phyloP scores from a whole-genome alignment of 2,888 invertebrate genomes.

The Acronicta psi region DNA sequence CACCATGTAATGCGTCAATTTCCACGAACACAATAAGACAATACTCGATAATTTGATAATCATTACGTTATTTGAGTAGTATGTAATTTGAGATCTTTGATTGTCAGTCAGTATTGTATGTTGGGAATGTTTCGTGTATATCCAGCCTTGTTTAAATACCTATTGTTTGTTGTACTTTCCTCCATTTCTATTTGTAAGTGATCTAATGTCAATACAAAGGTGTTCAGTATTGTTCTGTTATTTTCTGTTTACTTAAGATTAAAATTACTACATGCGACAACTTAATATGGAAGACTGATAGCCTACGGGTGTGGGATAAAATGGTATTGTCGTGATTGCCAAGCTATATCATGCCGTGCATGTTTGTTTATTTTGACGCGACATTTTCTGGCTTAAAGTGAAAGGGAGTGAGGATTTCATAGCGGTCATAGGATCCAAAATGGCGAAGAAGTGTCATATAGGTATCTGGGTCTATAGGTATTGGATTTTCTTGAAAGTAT shows the following conservation, averaged over 20 bases:
- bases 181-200: constrained; percentile 25
- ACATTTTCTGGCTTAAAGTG: constrained; percentile 20
- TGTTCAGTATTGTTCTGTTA: constrained; percentile 22
- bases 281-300: constrained; percentile 31
- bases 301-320: constrained; percentile 23
- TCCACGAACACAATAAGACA: neutral
- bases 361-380: constrained; percentile 21
- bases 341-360: neutral
- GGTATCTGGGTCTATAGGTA: neutral
- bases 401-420: constrained; percentile 3
- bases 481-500: neutral
- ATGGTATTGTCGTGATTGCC: constrained; percentile 10
- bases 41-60: neutral
- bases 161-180: constrained; percentile 26
- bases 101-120: neutral
- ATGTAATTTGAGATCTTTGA: neutral
- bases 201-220: constrained; percentile 28
- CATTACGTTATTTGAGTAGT: neutral
- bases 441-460: neutral
- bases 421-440: constrained; percentile 5
- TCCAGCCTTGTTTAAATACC: constrained; percentile 8
- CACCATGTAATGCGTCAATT: neutral
- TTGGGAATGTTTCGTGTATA: neutral
- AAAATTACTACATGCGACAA: constrained; percentile 35
- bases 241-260: constrained; percentile 42